Base-by-base conservation (phyloP, 2,797 vertebrate genomes). In the Siniperca undulata region DNA sequence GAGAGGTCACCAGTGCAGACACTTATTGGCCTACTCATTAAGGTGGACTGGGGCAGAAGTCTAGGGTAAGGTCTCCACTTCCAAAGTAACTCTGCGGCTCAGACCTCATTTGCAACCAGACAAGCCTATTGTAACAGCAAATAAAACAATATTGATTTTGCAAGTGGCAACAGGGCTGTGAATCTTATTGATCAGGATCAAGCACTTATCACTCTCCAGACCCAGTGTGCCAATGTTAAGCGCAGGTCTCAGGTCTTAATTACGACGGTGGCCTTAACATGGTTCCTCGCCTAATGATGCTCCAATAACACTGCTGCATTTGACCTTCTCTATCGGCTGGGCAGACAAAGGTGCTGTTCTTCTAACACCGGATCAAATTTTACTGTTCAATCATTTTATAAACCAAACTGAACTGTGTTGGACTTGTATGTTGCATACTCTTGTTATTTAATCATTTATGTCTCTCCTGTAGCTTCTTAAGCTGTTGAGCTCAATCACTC, bases 91-190 rank as follows among this genome's bases (percentile, higher is more conserved):
- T 92, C 89, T 89, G 90, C 34, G 53, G 84, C 91, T 89, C 89
- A 80, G 92, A 92, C 83, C 94, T 96, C 91, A 96, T 96, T 96
- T 96, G 93, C 94, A 95, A 94, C 91, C 92, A 95, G 94, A 96
- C 95, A 92, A 94, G 93, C 91, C 94, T 86, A 94, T 95, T 96
- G 95, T 96, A 96, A 95, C 94, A 95, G 95, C 94, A 95, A 96
- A 96, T 96, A 95, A 96, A 96, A 95, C 95, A 95, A 93, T 95
- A 96, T 96, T 95, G 96, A 96, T 96, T 96, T 93, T 88, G 91
- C 94, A 89, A 95, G 93, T 94, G 92, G 94, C 92, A 94, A 95
- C 82, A 81, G 90, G 90, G 85, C 87, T 92, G 94, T 94, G 95
- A 93, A 94, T 94, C 89, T 87, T 95, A 96, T 96, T 95, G 96